Evolutionary conservation across 2,888 invertebrate species (phyloP).

Genomic region (Mimachlamys varia): DNA sequence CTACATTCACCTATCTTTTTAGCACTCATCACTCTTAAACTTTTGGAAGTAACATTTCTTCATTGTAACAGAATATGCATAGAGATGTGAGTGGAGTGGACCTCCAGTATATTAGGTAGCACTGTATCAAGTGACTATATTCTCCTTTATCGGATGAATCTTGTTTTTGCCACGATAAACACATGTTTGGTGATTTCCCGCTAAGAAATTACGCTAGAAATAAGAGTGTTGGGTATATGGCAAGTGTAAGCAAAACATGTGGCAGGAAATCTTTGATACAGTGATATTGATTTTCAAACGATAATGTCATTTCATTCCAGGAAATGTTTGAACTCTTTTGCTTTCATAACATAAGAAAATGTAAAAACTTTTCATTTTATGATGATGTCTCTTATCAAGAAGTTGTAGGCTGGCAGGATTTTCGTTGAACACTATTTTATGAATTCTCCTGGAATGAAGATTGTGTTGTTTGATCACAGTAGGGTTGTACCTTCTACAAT

Average conservation of each 20-base stretch:
- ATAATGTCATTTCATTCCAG: neutral
- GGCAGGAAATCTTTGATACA: neutral
- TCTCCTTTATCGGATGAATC: neutral
- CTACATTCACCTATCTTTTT: neutral
- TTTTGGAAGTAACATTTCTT: neutral
- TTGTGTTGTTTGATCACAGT: constrained; percentile 36
- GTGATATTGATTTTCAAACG: neutral
- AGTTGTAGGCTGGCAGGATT: neutral
- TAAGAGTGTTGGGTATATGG: neutral
- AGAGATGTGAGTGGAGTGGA: neutral
- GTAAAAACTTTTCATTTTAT: neutral
- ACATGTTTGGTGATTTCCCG: neutral
- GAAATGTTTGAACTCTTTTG: neutral
- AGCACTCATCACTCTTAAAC: neutral
- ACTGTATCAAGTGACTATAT: neutral
- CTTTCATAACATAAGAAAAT: neutral
- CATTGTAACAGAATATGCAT: constrained; percentile 1
- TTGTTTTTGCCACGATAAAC: neutral
- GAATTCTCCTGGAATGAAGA: constrained; percentile 1
- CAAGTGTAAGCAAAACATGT: neutral
- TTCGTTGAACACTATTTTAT: constrained; percentile 34
- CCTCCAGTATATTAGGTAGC: neutral
- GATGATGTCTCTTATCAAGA: neutral
- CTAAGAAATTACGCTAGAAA: neutral
- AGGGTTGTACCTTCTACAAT: constrained; percentile 44